Conservation (phyloP, 2,113 vertebrate genomes). For the Kryptolebias marmoratus region DNA sequence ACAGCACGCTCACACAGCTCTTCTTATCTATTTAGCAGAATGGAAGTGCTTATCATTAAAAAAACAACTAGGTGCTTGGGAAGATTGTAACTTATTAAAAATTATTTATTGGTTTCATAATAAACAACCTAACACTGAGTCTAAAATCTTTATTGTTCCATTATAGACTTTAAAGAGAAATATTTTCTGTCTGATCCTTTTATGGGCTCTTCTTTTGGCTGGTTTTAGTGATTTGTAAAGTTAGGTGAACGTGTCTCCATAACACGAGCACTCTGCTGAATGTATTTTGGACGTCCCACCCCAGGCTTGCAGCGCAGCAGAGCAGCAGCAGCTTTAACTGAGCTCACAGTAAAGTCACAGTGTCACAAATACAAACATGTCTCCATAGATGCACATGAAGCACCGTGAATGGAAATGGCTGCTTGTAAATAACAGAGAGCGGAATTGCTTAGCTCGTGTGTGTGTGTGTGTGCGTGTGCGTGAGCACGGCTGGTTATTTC, state of each 20-base stretch:
- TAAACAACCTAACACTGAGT: too few species aligned
- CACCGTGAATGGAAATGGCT: slow-evolving; percentile 62
- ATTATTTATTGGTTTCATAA: too few species aligned
- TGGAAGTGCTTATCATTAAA: neutral
- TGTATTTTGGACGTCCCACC: neutral
- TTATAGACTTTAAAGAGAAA: too few species aligned
- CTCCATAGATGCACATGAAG: slow-evolving; percentile 45
- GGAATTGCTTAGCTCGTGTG: slow-evolving; percentile 36
- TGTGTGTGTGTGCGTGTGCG: slow-evolving; percentile 9
- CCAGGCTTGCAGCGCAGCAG: neutral
- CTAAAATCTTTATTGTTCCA: too few species aligned
- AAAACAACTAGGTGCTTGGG: neutral
- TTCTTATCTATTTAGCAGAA: neutral
- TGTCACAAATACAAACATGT: slow-evolving; percentile 69
- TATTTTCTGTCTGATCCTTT: neutral
- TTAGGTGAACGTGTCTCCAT: neutral
- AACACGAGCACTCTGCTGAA: neutral
- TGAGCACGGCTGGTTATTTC: neutral
- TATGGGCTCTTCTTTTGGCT: neutral
- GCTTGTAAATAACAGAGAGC: slow-evolving; percentile 82
- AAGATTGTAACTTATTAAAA: too few species aligned
- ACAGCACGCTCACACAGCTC: slow-evolving; percentile 11
- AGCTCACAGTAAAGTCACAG: slow-evolving; percentile 25
- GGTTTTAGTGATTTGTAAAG: neutral
- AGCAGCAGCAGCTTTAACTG: neutral